These are phyloP conservation scores for Drosophila ogumai DNA, from an alignment of 1,140 invertebrate species.

Conservation along the genomic window DNA sequence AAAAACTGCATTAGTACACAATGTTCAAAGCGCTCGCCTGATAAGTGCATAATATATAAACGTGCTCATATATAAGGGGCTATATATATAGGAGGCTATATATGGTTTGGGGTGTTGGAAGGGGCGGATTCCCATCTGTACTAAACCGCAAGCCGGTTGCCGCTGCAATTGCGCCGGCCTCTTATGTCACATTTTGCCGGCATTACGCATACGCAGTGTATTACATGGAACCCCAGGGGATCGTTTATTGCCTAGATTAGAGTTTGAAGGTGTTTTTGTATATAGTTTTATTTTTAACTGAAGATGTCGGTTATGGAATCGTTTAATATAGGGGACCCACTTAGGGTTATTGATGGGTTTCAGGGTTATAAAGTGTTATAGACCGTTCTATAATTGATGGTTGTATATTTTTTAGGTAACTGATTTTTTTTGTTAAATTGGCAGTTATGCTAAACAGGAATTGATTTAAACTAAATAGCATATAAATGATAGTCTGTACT, in stretches of 20 bases:
- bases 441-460: background rate
- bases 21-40: constrained; percentile 60
- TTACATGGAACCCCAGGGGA: constrained; percentile 26
- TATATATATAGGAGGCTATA: constrained; percentile 18
- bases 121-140: constrained; percentile 23
- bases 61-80: constrained; percentile 10
- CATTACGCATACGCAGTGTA: constrained; percentile 68
- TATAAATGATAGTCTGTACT: background rate
- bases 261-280: constrained; percentile 22
- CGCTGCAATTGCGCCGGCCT: constrained; percentile 22
- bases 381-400: background rate
- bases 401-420: background rate
- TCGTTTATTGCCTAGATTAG: constrained; percentile 27
- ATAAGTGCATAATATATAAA: constrained; percentile 47
- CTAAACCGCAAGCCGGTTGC: constrained; percentile 45
- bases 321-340: background rate
- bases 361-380: background rate
- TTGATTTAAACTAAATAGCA: background rate
- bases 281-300: constrained; percentile 3
- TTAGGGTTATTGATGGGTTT: constrained; percentile 2
- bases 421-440: background rate
- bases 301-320: constrained; percentile 11
- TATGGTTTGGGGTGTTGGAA: background rate
- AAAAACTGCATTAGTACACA: constrained; percentile 66
- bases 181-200: constrained; percentile 42